Conservation (phyloP, 92 coral and sea anemone species). For the Virgularia gustaviana region DNA sequence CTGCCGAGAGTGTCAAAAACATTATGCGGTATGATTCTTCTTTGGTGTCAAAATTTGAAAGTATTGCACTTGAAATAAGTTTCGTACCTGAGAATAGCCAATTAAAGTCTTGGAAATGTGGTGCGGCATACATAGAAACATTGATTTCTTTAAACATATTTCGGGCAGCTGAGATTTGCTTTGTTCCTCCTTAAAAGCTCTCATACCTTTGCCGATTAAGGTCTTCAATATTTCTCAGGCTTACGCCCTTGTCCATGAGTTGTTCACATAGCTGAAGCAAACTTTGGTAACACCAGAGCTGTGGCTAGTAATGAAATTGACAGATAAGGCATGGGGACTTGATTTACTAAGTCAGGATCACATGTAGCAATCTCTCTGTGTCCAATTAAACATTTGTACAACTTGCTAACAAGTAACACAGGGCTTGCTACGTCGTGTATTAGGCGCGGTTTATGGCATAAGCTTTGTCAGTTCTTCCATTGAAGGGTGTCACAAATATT, state of each 20-base stretch:
- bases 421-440: conserved; percentile 22
- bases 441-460: conserved; percentile 12
- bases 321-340: conserved; percentile 9
- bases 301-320: conserved; percentile 13
- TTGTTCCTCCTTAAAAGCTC: neutral
- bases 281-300: neutral
- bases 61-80: conserved; percentile 3
- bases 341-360: conserved; percentile 41
- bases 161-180: neutral
- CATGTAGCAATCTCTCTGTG: conserved; percentile 25
- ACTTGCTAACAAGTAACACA: conserved; percentile 23
- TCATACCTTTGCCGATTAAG: neutral
- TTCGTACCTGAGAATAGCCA: conserved; percentile 3
- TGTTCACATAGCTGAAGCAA: conserved; percentile 20
- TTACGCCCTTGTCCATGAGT: conserved; percentile 9
- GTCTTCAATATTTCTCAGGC: conserved; percentile 2
- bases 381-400: conserved; percentile 32
- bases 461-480: conserved; percentile 28
- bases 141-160: neutral
- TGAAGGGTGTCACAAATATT: conserved; percentile 10
- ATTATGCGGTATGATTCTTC: neutral
- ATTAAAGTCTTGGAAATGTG: neutral
- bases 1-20: conserved; percentile 19
- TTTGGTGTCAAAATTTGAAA: neutral
- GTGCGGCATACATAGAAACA: neutral